Evolutionary conservation across 35 echinoderm and acorn worm genomes (phyloP).

Genomic region (Ophioderma brevispina): DNA sequence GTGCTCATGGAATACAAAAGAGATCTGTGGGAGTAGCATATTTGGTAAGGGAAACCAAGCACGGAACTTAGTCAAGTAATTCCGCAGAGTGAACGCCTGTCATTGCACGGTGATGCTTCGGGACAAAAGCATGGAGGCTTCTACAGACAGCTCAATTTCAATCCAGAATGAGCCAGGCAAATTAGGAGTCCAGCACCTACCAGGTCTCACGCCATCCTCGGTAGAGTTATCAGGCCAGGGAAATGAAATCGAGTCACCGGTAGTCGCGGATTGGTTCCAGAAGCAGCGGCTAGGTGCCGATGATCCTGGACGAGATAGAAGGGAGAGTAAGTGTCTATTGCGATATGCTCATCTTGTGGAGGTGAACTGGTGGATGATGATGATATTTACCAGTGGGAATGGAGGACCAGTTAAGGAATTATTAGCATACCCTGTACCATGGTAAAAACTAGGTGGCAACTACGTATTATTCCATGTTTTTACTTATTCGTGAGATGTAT

Average conservation of each 20-base stretch:
- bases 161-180: no score
- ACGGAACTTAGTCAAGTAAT: slow-evolving; percentile 57
- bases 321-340: slow-evolving; percentile 38
- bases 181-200: not conserved
- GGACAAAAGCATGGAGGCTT: no score
- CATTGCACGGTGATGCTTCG: no score
- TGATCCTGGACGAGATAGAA: not conserved
- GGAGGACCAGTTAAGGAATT: no score
- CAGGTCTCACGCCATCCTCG: slow-evolving; percentile 17
- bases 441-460: no score
- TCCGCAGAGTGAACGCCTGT: not conserved
- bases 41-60: slow-evolving; percentile 85
- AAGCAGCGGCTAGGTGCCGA: not conserved
- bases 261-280: slow-evolving; percentile 47
- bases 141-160: no score
- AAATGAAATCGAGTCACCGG: slow-evolving; percentile 78
- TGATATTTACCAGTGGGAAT: slow-evolving; percentile 91
- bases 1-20: no score
- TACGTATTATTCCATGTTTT: no score
- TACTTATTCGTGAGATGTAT: no score
- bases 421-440: no score
- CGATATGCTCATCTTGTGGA: slow-evolving; percentile 49
- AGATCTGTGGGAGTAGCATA: slow-evolving; percentile 1
- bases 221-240: slow-evolving; percentile 62
- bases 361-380: slow-evolving; percentile 32